Evolutionary conservation across 2,113 vertebrate genomes (phyloP).

Genomic region (Lucifuga dentata): DNA sequence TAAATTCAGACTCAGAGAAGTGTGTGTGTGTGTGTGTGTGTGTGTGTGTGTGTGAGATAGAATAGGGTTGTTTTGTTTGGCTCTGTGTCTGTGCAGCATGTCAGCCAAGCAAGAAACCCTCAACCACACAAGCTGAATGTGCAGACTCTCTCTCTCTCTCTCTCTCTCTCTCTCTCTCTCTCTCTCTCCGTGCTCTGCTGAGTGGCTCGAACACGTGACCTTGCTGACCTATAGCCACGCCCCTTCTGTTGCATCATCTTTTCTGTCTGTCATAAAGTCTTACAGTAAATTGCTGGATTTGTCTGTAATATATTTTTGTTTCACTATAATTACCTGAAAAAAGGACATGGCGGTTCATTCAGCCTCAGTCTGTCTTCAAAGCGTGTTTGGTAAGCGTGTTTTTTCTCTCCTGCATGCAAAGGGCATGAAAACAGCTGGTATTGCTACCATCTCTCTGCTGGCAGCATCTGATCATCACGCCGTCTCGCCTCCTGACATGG

Average conservation of each 20-base stretch:
- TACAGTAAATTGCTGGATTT: background rate
- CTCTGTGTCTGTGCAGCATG: conserved; percentile 37
- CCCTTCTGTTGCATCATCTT: conserved; percentile 30
- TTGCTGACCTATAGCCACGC: conserved; percentile 13
- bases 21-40: conserved; percentile 44
- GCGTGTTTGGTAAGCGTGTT: background rate
- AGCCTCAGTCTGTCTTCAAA: no score
- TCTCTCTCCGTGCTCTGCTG: conserved; percentile 20
- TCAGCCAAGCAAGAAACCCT: conserved; percentile 52
- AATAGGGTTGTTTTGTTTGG: conserved; percentile 71
- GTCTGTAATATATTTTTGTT: conserved; percentile 19
- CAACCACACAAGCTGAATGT: conserved; percentile 64
- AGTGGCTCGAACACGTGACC: conserved; percentile 53
- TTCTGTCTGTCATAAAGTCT: conserved; percentile 16
- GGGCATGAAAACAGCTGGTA: conserved; percentile 32
- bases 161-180: no score
- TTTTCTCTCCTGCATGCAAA: conserved; percentile 13
- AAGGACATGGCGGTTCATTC: conserved; percentile 9
- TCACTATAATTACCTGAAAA: conserved; percentile 10
- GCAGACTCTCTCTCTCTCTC: conserved; percentile 5
- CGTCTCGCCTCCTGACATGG: conserved; percentile 24
- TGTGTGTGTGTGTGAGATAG: conserved; percentile 18
- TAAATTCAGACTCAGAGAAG: conserved; percentile 60
- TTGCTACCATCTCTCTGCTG: conserved; percentile 35
- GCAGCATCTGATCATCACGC: conserved; percentile 44